Percentiles rank a stretch among this genome's conserved stretches.
These are phyloP conservation scores for Brachionus paranguensis DNA, from an alignment of 1,140 invertebrate genomes.

Conservation along the genomic window DNA sequence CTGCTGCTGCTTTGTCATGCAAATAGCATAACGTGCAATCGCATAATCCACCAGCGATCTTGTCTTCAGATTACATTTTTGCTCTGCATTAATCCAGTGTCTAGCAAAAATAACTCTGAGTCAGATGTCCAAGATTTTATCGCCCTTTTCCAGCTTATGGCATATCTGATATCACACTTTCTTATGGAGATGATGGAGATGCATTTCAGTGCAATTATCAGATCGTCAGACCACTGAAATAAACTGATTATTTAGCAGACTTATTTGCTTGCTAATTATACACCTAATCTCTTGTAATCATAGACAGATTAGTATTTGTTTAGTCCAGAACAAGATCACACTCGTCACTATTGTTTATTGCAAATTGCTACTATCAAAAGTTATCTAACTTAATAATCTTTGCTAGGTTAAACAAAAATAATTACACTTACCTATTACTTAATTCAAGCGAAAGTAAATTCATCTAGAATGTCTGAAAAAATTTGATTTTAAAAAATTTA, in stretches of 20 bases:
- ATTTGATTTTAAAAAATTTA: no score
- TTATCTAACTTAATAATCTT: neutral
- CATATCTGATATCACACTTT: constrained; percentile 10
- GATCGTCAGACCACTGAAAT: neutral
- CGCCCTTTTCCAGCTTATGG: neutral
- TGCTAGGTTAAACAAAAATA: neutral
- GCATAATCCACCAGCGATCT: neutral
- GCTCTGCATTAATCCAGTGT: neutral
- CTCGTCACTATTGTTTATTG: neutral
- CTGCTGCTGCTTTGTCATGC: neutral
- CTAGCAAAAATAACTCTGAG: neutral
- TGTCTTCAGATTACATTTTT: neutral
- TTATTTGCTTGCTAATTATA: constrained; percentile 28
- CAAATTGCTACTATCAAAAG: neutral
- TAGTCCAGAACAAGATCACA: neutral
- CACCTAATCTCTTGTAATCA: neutral
- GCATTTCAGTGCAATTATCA: neutral
- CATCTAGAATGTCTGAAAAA: no score
- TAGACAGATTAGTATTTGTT: neutral
- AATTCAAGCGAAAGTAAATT: no score
- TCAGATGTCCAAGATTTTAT: neutral
- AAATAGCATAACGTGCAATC: constrained; percentile 11
- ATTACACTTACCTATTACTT: neutral
- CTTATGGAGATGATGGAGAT: neutral
- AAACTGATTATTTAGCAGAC: constrained; percentile 3